These are phyloP conservation scores for Ctenochaetus hawaiiensis DNA, from an alignment of 2,797 vertebrate species.

Conservation along the genomic window DNA sequence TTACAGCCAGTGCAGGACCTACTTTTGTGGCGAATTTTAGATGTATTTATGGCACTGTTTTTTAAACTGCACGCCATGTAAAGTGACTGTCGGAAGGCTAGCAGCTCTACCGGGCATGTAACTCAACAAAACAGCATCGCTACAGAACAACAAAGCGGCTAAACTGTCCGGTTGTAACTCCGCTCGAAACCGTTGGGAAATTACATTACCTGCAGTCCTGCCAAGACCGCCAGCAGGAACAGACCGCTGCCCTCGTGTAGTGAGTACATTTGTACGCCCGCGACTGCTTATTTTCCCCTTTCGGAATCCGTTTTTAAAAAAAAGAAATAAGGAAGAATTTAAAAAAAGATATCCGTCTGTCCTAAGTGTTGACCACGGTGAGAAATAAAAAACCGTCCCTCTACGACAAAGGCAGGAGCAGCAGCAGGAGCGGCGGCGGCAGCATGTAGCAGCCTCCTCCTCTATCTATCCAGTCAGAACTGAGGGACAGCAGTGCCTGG, in stretches of 20 bases:
- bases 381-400: conserved; percentile 47
- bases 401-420: conserved; percentile 76
- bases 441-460: conserved; percentile 80
- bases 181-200: conserved; percentile 22
- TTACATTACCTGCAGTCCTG: conserved; percentile 84
- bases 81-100: conserved; percentile 10
- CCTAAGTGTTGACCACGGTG: conserved; percentile 54
- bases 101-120: conserved; percentile 14
- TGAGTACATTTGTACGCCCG: conserved; percentile 75
- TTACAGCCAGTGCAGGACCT: conserved; percentile 1
- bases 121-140: conserved; percentile 42
- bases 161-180: conserved; percentile 74
- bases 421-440: conserved; percentile 58
- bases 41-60: neutral
- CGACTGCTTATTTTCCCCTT: conserved; percentile 46
- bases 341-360: conserved; percentile 71
- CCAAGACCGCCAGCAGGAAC: conserved; percentile 80
- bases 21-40: conserved; percentile 38
- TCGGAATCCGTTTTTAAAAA: conserved; percentile 66
- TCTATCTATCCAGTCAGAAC: conserved; percentile 73
- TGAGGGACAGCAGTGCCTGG: conserved; percentile 79
- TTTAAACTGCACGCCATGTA: conserved; percentile 15
- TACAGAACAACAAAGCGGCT: conserved; percentile 16
- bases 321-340: neutral
- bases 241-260: conserved; percentile 77